Evolutionary conservation across 2,888 invertebrate genomes (phyloP).

Genomic region (Diploptera punctata): DNA sequence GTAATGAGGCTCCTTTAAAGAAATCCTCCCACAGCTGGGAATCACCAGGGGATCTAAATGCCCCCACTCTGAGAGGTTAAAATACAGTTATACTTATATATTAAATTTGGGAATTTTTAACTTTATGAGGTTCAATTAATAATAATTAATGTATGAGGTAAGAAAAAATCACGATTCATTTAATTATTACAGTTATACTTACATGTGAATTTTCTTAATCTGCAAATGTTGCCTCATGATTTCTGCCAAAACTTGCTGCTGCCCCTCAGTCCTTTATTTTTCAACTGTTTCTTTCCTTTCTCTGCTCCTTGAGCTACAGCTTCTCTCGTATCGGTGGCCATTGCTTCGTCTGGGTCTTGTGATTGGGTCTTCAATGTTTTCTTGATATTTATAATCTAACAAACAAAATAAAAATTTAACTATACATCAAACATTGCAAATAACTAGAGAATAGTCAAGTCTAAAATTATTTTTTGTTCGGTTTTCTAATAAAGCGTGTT

Average conservation of each 20-base stretch:
- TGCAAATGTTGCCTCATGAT: conserved; percentile 43
- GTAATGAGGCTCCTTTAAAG: too few species aligned
- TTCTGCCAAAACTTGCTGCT: conserved; percentile 72
- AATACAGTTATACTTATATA: too few species aligned
- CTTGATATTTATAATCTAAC: conserved; percentile 84
- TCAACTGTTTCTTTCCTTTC: conserved; percentile 64
- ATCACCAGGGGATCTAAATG: too few species aligned
- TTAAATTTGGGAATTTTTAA: too few species aligned
- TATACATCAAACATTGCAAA: neutral
- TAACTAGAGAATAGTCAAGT: neutral
- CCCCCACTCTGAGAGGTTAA: too few species aligned
- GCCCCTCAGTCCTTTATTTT: conserved; percentile 70
- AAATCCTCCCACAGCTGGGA: too few species aligned
- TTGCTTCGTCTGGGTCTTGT: conserved; percentile 84
- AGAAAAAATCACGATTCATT: too few species aligned
- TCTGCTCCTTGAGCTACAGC: conserved; percentile 63
- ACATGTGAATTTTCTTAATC: conserved; percentile 11
- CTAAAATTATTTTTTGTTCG: too few species aligned
- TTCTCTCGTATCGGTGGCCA: conserved; percentile 75
- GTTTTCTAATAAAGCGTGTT: too few species aligned
- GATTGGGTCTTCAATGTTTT: conserved; percentile 84
- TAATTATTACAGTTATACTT: neutral
- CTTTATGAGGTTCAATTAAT: too few species aligned
- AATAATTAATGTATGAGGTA: too few species aligned
- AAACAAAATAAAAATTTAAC: conserved; percentile 40